phyloP scores from a whole-genome alignment of 1,140 invertebrate species.

The Tetragonula clypearis region DNA sequence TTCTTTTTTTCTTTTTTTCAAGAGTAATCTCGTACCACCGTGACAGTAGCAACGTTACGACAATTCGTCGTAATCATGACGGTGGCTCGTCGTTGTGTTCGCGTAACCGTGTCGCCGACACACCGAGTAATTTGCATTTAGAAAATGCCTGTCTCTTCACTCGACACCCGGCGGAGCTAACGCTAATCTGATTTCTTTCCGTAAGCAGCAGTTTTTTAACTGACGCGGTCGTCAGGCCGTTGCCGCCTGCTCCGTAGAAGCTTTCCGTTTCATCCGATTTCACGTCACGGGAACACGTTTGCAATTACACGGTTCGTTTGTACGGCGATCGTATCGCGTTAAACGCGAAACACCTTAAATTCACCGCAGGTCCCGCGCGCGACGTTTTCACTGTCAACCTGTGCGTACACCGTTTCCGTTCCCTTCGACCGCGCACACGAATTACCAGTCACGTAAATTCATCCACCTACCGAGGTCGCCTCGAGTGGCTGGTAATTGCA shows the following conservation, averaged over 20 bases:
- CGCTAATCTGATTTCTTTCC: conserved; percentile 61
- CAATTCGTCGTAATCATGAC: conserved; percentile 36
- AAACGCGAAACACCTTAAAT: conserved; percentile 32
- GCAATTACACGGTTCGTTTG: conserved; percentile 58
- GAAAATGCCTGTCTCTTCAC: conserved; percentile 48
- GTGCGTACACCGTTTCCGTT: neutral
- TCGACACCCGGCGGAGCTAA: conserved; percentile 15
- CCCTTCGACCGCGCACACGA: conserved; percentile 5
- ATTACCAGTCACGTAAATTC: conserved; percentile 8
- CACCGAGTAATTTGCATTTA: conserved; percentile 68
- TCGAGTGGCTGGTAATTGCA: neutral
- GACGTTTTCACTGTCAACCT: neutral
- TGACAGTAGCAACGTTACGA: conserved; percentile 20
- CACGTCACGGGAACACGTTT: conserved; percentile 50
- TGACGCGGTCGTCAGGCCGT: conserved; percentile 55
- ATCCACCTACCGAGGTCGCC: neutral
- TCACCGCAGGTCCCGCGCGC: conserved; percentile 5
- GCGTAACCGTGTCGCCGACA: conserved; percentile 27
- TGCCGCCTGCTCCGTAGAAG: conserved; percentile 1
- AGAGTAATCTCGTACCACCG: no score
- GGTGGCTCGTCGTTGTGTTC: neutral
- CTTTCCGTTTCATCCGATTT: conserved; percentile 45
- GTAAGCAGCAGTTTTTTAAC: conserved; percentile 60
- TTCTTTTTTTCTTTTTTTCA: no score
- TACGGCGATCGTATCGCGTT: conserved; percentile 42